phyloP scores from a whole-genome alignment of 2,113 vertebrate species.

The Uria lomvia region DNA sequence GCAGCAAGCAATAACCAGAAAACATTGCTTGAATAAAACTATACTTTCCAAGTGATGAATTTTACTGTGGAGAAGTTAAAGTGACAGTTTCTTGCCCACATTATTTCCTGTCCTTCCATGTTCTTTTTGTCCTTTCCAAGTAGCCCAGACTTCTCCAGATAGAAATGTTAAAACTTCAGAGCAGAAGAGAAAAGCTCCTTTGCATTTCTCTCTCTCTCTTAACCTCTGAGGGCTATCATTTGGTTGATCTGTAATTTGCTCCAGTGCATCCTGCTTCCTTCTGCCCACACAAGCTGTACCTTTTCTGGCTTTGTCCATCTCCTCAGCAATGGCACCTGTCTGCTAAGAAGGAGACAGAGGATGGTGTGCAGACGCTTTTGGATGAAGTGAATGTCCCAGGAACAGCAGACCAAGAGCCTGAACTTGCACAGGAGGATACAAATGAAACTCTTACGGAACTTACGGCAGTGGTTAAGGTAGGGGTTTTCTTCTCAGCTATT shows the following conservation, averaged over 20 bases:
- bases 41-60: not conserved
- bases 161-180: not conserved
- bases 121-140: not conserved
- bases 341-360: not conserved
- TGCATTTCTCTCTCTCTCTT: not conserved
- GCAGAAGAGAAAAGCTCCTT: not conserved
- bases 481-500: not conserved
- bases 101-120: not conserved
- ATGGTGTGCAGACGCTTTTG: conserved; percentile 9
- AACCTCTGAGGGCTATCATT: not conserved
- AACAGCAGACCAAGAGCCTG: not conserved
- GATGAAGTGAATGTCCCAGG: not conserved
- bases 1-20: not conserved
- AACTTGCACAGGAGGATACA: not conserved
- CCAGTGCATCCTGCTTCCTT: not conserved
- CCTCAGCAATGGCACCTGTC: conserved; percentile 3
- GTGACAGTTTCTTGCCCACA: not conserved
- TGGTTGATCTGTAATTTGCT: not conserved
- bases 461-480: conserved; percentile 13
- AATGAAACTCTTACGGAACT: not conserved
- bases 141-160: not conserved
- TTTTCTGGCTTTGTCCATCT: not conserved
- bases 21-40: not conserved
- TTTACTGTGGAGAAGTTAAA: not conserved
- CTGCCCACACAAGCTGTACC: not conserved